These are phyloP conservation scores for Fulica atra DNA, from an alignment of 2,113 vertebrate species.

Conservation along the genomic window DNA sequence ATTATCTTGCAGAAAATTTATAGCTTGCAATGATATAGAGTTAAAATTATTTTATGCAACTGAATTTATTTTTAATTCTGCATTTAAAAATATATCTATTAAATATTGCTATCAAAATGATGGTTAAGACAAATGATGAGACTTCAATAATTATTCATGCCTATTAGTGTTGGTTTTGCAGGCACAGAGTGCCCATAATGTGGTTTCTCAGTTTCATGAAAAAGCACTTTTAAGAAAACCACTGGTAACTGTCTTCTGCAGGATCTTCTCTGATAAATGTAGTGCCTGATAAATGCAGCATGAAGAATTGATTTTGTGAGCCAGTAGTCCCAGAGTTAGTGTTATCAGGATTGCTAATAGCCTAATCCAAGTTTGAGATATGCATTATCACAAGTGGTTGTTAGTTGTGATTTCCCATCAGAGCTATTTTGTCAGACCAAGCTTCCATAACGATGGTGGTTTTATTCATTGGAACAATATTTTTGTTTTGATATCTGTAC, in stretches of 20 bases:
- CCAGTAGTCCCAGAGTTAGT: not conserved
- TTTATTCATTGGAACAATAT: not conserved
- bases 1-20: not conserved
- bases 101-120: not conserved
- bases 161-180: not conserved
- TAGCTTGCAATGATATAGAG: not conserved
- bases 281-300: not conserved
- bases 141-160: not conserved
- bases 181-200: not conserved
- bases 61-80: not conserved
- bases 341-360: not conserved
- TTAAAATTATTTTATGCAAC: not conserved
- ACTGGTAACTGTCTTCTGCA: not conserved
- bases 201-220: not conserved
- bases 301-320: conserved; percentile 23
- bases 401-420: not conserved
- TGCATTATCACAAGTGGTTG: not conserved
- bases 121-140: not conserved
- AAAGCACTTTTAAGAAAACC: not conserved
- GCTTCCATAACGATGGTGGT: not conserved
- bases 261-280: not conserved
- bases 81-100: not conserved
- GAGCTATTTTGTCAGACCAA: not conserved
- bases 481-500: not conserved
- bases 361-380: not conserved